Evolutionary conservation across 1,140 invertebrate species (phyloP).

Genomic region (Rhynchophorus ferrugineus): DNA sequence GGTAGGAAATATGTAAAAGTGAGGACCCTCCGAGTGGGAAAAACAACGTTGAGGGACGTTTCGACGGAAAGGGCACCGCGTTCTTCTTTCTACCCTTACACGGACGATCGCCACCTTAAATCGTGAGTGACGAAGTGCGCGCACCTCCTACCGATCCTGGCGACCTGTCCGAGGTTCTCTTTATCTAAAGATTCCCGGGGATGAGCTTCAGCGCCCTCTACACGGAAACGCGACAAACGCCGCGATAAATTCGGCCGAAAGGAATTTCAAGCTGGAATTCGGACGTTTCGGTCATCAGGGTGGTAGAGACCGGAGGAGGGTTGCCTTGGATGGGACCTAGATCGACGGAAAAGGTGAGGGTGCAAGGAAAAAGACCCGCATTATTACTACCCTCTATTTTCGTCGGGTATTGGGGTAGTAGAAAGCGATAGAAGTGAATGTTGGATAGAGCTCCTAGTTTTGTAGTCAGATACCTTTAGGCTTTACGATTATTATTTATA

Average conservation of each 20-base stretch:
- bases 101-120: too few species aligned
- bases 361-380: background rate
- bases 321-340: background rate
- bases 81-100: too few species aligned
- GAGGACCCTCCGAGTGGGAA: slow-evolving; percentile 11
- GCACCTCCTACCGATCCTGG: background rate
- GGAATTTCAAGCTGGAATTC: background rate
- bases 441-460: too few species aligned
- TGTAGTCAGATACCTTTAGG: too few species aligned
- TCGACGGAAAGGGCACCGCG: too few species aligned
- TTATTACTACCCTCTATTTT: background rate
- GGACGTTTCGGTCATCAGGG: background rate
- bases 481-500: too few species aligned
- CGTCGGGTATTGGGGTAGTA: background rate
- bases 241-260: background rate
- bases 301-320: background rate
- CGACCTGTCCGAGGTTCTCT: background rate
- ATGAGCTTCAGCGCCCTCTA: background rate
- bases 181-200: background rate
- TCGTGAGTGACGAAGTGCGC: too few species aligned
- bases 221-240: background rate
- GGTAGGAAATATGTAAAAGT: slow-evolving; percentile 10
- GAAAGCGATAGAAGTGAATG: too few species aligned
- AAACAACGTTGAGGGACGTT: background rate
- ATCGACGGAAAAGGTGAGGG: background rate